These are phyloP conservation scores for Callyntrura guangdongensis DNA, from an alignment of 2,888 invertebrate species.

Conservation along the genomic window DNA sequence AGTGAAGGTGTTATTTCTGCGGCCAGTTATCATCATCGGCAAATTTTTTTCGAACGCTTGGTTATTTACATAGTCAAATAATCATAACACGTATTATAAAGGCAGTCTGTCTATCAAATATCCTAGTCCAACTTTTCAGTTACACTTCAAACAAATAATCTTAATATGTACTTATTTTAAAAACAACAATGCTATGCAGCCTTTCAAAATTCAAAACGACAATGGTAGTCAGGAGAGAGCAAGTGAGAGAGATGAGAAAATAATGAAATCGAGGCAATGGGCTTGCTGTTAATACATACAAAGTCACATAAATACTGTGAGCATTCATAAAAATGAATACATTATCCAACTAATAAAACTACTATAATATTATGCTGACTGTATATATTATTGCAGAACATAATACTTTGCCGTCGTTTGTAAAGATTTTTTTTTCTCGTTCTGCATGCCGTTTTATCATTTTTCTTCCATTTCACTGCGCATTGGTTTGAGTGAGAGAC, in stretches of 20 bases:
- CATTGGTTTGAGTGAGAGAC: neutral
- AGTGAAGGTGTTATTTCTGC: slow-evolving; percentile 34
- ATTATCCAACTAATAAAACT: neutral
- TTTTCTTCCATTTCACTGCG: slow-evolving; percentile 32
- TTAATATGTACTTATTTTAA: neutral
- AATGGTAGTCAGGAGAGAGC: neutral
- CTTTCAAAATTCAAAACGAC: no score
- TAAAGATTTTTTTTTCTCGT: neutral
- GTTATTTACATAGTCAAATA: neutral
- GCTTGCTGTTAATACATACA: slow-evolving; percentile 12
- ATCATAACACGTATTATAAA: slow-evolving; percentile 30
- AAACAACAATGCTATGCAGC: slow-evolving; percentile 5
- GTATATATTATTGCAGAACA: neutral
- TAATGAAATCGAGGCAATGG: slow-evolving; percentile 21
- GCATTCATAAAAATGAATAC: neutral
- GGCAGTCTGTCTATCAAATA: neutral
- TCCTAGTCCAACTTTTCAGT: neutral
- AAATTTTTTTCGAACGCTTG: slow-evolving; percentile 8
- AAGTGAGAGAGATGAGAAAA: neutral
- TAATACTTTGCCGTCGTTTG: no score
- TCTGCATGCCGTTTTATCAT: slow-evolving; percentile 1
- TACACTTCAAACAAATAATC: slow-evolving; percentile 4
- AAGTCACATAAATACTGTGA: neutral
- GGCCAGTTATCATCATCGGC: slow-evolving; percentile 52
- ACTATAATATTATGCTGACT: neutral